Conservation (phyloP, 2,797 vertebrate species). For the Avahi laniger region DNA sequence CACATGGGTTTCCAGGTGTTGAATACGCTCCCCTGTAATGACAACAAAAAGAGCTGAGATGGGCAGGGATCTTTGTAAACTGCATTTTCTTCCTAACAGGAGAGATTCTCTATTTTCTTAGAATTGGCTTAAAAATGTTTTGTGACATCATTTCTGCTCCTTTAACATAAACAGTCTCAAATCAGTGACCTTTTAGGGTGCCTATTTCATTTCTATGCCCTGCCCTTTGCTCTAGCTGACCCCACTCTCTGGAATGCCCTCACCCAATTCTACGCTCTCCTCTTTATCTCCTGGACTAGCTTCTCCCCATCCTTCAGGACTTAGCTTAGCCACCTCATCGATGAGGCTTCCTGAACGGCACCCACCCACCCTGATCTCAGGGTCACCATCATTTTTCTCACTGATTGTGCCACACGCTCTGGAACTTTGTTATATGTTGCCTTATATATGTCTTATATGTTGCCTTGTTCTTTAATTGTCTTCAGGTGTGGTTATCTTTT, state of each 20-base stretch:
- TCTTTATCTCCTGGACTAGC: background rate
- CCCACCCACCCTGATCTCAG: background rate
- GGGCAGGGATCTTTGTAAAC: background rate
- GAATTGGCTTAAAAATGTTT: background rate
- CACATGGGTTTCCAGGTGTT: conserved; percentile 96
- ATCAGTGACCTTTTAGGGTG: background rate
- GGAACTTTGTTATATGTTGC: background rate
- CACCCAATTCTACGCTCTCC: background rate
- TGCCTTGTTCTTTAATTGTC: background rate
- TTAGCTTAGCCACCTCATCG: background rate
- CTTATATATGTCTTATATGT: background rate
- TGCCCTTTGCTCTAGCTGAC: background rate
- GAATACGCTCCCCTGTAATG: conserved; percentile 91
- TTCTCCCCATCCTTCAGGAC: background rate
- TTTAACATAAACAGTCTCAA: background rate
- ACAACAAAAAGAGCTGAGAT: background rate
- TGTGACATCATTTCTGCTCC: background rate
- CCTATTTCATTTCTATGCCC: background rate
- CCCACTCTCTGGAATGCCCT: background rate
- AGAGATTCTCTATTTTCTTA: background rate
- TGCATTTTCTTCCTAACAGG: background rate
- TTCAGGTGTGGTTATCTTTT: background rate
- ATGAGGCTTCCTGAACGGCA: background rate
- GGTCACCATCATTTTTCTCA: background rate
- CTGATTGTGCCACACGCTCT: background rate